Conservation (phyloP, 2,113 vertebrate genomes). For the Scomber scombrus region DNA sequence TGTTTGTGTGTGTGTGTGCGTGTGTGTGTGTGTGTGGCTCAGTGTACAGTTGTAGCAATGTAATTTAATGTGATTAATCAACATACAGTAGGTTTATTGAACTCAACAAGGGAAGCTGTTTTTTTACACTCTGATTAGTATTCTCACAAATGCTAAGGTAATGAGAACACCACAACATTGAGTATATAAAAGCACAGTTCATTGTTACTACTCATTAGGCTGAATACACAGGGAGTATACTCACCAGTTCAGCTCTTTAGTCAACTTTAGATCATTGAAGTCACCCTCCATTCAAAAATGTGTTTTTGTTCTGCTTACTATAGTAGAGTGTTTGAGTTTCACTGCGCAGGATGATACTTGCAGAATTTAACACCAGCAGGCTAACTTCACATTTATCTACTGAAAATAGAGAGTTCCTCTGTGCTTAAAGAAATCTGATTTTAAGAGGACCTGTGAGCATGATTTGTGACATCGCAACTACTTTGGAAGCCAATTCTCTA, state of each 20-base stretch:
- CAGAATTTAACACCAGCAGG: too few species aligned
- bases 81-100: constrained; percentile 48
- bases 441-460: too few species aligned
- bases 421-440: too few species aligned
- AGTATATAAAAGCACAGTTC: background rate
- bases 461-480: too few species aligned
- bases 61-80: constrained; percentile 72
- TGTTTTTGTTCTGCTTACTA: too few species aligned
- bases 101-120: constrained; percentile 10
- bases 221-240: background rate
- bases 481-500: too few species aligned
- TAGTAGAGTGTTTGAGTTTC: too few species aligned
- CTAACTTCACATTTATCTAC: too few species aligned
- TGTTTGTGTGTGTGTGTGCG: constrained; percentile 28
- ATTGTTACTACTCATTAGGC: constrained; percentile 1
- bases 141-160: constrained; percentile 35
- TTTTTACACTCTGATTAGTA: constrained; percentile 30
- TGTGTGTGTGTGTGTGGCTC: constrained; percentile 31
- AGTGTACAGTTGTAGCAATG: constrained; percentile 46
- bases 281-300: too few species aligned
- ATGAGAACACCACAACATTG: constrained; percentile 23
- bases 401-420: too few species aligned
- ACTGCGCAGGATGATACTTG: too few species aligned
- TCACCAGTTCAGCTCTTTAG: background rate
- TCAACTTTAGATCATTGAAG: background rate